These are phyloP conservation scores for Anastrepha ludens DNA, from an alignment of 1,140 invertebrate genomes.

Conservation along the genomic window DNA sequence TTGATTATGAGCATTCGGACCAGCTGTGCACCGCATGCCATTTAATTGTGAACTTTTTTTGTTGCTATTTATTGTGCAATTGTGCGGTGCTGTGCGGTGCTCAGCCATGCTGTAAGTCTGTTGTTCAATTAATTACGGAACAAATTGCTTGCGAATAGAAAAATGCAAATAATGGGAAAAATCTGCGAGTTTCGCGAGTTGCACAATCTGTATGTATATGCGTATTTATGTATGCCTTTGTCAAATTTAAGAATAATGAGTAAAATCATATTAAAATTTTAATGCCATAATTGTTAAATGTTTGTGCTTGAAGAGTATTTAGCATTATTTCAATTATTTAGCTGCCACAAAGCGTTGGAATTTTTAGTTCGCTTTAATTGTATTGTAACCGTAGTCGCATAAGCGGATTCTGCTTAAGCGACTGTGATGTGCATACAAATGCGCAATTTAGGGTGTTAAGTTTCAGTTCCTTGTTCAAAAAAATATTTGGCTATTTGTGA, in stretches of 20 bases:
- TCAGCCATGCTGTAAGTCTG: not conserved
- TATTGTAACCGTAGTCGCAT: no score
- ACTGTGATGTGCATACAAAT: no score
- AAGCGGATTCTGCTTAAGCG: no score
- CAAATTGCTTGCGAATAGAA: conserved; percentile 49
- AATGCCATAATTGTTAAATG: conserved; percentile 9
- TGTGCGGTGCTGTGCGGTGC: not conserved
- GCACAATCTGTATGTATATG: not conserved
- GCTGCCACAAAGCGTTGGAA: not conserved
- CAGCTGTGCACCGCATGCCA: conserved; percentile 35
- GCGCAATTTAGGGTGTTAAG: no score
- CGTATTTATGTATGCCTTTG: not conserved
- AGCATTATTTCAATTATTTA: not conserved
- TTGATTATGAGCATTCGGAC: conserved; percentile 30
- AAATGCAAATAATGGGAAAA: conserved; percentile 50
- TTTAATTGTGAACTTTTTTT: conserved; percentile 8
- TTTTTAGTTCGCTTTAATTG: no score
- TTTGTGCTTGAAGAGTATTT: not conserved
- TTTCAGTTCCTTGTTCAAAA: no score
- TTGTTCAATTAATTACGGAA: conserved; percentile 53
- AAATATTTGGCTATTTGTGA: no score
- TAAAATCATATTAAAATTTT: conserved; percentile 44
- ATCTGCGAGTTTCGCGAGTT: conserved; percentile 2
- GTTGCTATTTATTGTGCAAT: not conserved
- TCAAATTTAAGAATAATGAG: conserved; percentile 36